Evolutionary conservation across 1,140 invertebrate species (phyloP).

Genomic region (Diprion similis): DNA sequence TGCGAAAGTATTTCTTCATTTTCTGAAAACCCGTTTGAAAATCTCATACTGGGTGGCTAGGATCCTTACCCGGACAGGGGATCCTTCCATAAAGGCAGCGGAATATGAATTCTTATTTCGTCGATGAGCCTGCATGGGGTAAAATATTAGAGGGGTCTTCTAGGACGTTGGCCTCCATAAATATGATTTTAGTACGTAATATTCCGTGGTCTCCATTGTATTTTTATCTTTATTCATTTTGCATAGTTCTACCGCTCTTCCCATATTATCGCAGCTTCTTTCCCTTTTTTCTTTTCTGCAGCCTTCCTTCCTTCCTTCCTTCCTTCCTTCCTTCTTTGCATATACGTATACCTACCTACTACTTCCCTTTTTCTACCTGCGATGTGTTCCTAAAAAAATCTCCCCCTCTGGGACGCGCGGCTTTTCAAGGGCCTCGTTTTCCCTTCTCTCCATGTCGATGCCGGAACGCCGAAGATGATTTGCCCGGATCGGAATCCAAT

Average conservation of each 20-base stretch:
- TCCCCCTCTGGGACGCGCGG: background rate
- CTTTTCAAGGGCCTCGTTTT: no score
- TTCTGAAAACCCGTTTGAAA: conserved; percentile 3
- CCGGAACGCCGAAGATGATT: background rate
- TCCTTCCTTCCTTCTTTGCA: background rate
- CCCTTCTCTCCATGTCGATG: background rate
- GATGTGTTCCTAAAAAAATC: background rate
- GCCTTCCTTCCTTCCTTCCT: background rate
- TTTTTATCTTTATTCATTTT: conserved; percentile 52
- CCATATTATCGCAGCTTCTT: conserved; percentile 19
- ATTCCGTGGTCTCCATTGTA: conserved; percentile 46
- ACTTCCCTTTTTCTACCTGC: background rate
- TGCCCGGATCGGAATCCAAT: background rate
- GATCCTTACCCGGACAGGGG: background rate
- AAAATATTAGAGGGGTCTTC: conserved; percentile 48
- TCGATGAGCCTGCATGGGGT: conserved; percentile 42
- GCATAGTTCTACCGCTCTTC: conserved; percentile 44
- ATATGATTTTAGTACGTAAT: conserved; percentile 56
- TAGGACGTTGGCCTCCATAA: conserved; percentile 37
- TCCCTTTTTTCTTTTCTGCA: background rate
- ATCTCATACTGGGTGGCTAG: background rate
- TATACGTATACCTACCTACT: no score
- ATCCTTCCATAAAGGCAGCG: conserved; percentile 9
- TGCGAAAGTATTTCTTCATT: background rate
- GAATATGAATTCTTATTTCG: conserved; percentile 51